phyloP scores from a whole-genome alignment of 2,113 vertebrate genomes.

The Nothobranchius kuhntae region DNA sequence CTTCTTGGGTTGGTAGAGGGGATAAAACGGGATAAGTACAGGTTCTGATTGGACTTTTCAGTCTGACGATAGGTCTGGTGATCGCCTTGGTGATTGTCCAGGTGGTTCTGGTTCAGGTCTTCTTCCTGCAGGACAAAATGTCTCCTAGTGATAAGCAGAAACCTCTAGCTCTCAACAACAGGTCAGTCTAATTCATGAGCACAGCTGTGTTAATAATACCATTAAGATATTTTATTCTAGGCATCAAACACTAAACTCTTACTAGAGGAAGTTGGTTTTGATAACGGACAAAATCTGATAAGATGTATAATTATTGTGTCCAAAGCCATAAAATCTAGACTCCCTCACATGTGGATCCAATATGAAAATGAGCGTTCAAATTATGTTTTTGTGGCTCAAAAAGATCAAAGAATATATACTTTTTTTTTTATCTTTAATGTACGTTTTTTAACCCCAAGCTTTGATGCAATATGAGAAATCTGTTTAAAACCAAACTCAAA shows the following conservation, averaged over 20 bases:
- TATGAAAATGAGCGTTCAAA: background rate
- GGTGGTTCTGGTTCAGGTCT: constrained; percentile 77
- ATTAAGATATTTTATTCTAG: background rate
- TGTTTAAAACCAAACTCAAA: background rate
- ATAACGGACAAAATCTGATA: background rate
- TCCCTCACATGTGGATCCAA: background rate
- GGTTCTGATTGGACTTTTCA: constrained; percentile 35
- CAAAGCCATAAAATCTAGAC: background rate
- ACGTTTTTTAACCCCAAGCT: background rate
- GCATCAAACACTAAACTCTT: background rate
- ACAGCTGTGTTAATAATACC: background rate
- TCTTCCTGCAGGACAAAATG: constrained; percentile 89
- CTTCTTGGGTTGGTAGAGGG: background rate
- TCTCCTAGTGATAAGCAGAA: constrained; percentile 79
- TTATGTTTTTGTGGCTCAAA: background rate
- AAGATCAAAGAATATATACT: background rate
- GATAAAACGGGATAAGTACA: background rate
- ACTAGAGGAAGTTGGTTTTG: background rate
- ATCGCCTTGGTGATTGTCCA: constrained; percentile 80
- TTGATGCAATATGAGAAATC: no score
- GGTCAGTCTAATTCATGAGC: constrained; percentile 61
- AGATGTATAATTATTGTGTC: background rate
- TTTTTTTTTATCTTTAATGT: no score
- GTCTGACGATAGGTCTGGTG: constrained; percentile 78
- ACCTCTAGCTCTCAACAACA: constrained; percentile 89